phyloP scores from a whole-genome alignment of 1,140 invertebrate genomes.

The Brachionus plicatilis region DNA sequence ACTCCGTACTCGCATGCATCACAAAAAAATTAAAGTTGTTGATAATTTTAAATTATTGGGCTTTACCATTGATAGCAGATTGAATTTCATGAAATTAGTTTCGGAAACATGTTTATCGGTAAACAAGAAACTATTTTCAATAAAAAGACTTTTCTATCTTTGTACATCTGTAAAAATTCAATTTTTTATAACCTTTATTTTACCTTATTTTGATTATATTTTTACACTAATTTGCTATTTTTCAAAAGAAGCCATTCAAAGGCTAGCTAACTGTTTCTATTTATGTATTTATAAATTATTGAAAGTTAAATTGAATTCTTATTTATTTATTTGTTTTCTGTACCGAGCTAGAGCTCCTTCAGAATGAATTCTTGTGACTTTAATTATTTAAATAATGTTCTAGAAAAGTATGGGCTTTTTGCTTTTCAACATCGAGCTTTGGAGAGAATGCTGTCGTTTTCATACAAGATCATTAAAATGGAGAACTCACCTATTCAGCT shows the following conservation, averaged over 20 bases:
- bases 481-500: no score
- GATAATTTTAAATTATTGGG: background rate
- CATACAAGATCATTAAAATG: no score
- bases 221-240: background rate
- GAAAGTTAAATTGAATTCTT: no score
- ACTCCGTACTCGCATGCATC: no score
- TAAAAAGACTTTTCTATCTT: background rate
- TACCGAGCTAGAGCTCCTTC: no score
- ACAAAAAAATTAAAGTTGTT: background rate
- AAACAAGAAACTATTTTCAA: background rate
- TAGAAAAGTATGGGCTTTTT: no score
- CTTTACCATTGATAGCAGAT: background rate
- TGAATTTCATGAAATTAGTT: background rate
- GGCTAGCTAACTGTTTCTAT: background rate
- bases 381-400: no score
- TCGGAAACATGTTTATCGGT: background rate
- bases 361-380: no score
- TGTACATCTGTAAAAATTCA: background rate
- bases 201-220: background rate
- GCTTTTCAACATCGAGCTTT: no score
- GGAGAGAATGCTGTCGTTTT: no score
- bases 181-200: background rate
- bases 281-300: background rate
- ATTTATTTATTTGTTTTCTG: no score
- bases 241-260: background rate